Evolutionary conservation across 2,888 invertebrate species (phyloP).

Genomic region (Ophraella communa): DNA sequence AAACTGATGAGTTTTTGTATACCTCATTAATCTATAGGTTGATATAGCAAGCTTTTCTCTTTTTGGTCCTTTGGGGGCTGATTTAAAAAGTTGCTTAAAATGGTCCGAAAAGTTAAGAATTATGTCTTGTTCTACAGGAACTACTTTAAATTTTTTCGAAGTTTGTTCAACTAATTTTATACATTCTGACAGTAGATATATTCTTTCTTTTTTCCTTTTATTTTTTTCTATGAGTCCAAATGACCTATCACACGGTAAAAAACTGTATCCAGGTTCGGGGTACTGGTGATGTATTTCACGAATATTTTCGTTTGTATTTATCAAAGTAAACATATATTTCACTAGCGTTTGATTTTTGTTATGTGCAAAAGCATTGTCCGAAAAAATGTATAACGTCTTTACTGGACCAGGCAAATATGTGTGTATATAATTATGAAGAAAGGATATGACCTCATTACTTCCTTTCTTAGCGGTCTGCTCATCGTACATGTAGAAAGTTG

Average conservation of each 20-base stretch:
- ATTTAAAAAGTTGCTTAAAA: too few relatives aligned
- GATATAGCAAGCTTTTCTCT: too few relatives aligned
- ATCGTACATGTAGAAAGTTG: constrained; percentile 33
- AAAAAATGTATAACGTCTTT: constrained; percentile 19
- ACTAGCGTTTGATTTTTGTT: constrained; percentile 31
- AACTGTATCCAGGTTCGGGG: constrained; percentile 31
- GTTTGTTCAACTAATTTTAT: neutral
- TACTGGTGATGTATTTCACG: constrained; percentile 27
- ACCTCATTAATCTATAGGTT: too few relatives aligned
- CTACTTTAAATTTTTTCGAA: too few relatives aligned
- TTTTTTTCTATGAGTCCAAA: too few relatives aligned
- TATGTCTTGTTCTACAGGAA: too few relatives aligned
- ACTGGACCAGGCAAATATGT: constrained; percentile 17
- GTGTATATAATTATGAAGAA: constrained; percentile 27
- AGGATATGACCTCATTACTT: constrained; percentile 30
- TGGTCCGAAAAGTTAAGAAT: too few relatives aligned
- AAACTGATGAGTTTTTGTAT: too few relatives aligned
- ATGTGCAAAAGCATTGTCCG: constrained; percentile 32
- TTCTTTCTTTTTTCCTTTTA: constrained; percentile 8
- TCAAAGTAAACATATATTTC: constrained; percentile 28
- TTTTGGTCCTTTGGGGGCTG: too few relatives aligned
- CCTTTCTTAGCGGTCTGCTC: constrained; percentile 28
- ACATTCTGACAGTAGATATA: neutral
- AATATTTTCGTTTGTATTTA: constrained; percentile 30
- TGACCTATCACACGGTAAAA: constrained; percentile 26